These are phyloP conservation scores for Tiliacea aurago DNA, from an alignment of 2,888 invertebrate genomes.

Conservation along the genomic window DNA sequence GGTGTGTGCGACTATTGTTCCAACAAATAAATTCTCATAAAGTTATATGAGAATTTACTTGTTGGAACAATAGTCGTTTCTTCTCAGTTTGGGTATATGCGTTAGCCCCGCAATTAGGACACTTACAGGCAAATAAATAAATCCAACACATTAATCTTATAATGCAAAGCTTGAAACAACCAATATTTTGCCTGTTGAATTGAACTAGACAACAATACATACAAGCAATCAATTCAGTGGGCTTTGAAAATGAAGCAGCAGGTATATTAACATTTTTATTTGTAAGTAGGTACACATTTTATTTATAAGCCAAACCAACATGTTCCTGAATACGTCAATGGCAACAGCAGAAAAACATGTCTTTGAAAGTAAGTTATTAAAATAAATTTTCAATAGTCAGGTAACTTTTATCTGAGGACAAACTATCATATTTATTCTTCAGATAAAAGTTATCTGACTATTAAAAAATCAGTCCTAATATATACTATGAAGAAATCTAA, in stretches of 20 bases:
- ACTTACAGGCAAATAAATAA: background rate
- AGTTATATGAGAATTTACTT: too few relatives aligned
- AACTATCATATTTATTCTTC: too few relatives aligned
- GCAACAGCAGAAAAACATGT: background rate
- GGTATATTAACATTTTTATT: conserved; percentile 1
- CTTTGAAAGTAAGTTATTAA: conserved; percentile 4
- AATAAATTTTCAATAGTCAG: background rate
- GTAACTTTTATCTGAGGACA: too few relatives aligned
- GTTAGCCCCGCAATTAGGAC: background rate
- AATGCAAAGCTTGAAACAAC: background rate
- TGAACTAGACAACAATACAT: background rate
- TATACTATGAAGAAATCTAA: conserved; percentile 28
- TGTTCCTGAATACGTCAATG: conserved; percentile 2
- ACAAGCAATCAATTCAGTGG: background rate
- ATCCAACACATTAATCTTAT: background rate
- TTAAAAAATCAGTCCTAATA: background rate
- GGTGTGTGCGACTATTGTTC: too few relatives aligned
- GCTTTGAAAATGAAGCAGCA: conserved; percentile 26
- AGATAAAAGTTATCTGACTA: too few relatives aligned
- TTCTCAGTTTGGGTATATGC: background rate
- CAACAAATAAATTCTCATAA: too few relatives aligned
- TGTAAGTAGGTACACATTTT: conserved; percentile 1
- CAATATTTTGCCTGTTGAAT: background rate
- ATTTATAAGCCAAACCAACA: conserved; percentile 13
- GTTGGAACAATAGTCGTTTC: background rate